These are phyloP conservation scores for Drosophila baimaii DNA, from an alignment of 1,140 invertebrate genomes.

Conservation along the genomic window DNA sequence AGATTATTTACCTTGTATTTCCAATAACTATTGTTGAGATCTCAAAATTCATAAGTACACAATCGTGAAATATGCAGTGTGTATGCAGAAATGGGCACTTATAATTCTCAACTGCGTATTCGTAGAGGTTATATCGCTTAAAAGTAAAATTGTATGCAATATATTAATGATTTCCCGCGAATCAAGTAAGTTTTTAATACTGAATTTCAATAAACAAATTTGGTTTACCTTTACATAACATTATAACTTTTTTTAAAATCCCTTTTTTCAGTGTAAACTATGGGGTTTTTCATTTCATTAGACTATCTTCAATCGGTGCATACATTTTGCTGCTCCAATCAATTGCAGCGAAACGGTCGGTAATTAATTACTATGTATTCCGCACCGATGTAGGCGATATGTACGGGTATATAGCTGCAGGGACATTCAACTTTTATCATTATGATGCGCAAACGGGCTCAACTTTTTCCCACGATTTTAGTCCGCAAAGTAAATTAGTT, in stretches of 20 bases:
- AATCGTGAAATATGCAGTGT: no score
- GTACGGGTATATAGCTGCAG: constrained; percentile 33
- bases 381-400: constrained; percentile 8
- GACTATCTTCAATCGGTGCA: constrained; percentile 12
- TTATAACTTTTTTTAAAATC: background rate
- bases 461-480: constrained; percentile 59
- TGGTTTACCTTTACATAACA: background rate
- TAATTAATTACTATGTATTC: constrained; percentile 42
- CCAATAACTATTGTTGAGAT: no score
- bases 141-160: no score
- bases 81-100: no score
- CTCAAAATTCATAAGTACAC: no score
- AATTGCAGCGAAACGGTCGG: constrained; percentile 26
- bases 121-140: no score
- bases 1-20: no score
- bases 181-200: no score
- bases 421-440: constrained; percentile 75
- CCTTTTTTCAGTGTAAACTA: background rate
- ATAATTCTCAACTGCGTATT: no score
- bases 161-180: no score
- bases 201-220: background rate
- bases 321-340: constrained; percentile 42
- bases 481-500: constrained; percentile 69
- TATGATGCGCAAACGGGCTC: constrained; percentile 77
- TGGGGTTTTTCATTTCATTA: constrained; percentile 11